Conservation (phyloP, 1,140 invertebrate species). For the Diachasma alloeum region DNA sequence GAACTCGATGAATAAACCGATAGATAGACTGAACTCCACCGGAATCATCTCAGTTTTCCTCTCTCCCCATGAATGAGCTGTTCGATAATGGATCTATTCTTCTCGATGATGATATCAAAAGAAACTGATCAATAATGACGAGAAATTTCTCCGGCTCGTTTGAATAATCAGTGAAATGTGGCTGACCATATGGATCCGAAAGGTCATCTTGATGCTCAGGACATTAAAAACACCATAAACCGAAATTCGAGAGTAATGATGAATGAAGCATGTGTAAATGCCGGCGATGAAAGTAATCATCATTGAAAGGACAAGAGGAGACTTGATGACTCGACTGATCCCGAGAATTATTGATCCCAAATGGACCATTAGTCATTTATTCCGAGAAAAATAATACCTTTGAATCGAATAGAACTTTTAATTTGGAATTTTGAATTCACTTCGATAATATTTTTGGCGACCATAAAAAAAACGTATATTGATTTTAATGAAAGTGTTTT, state of each 20-base stretch:
- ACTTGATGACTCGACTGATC: neutral
- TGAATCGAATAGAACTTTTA: no score
- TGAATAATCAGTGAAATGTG: neutral
- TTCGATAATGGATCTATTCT: neutral
- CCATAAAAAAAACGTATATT: no score
- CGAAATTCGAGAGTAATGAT: neutral
- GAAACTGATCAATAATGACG: neutral
- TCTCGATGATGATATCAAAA: no score
- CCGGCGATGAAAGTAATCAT: neutral
- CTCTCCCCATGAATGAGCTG: neutral
- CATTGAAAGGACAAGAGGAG: neutral
- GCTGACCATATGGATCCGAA: neutral
- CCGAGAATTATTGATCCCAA: neutral
- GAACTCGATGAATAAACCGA: neutral
- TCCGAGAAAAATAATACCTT: no score
- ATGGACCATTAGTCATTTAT: no score
- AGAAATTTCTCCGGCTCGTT: neutral
- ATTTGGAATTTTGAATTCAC: no score
- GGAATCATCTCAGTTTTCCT: neutral
- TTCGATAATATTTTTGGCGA: no score
- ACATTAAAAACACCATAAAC: neutral
- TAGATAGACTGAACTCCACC: neutral
- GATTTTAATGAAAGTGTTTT: no score
- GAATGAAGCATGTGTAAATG: neutral
- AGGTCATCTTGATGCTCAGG: neutral